These are phyloP conservation scores for Machaerirhynchus nigripectus DNA, from an alignment of 2,113 vertebrate genomes.

Conservation along the genomic window DNA sequence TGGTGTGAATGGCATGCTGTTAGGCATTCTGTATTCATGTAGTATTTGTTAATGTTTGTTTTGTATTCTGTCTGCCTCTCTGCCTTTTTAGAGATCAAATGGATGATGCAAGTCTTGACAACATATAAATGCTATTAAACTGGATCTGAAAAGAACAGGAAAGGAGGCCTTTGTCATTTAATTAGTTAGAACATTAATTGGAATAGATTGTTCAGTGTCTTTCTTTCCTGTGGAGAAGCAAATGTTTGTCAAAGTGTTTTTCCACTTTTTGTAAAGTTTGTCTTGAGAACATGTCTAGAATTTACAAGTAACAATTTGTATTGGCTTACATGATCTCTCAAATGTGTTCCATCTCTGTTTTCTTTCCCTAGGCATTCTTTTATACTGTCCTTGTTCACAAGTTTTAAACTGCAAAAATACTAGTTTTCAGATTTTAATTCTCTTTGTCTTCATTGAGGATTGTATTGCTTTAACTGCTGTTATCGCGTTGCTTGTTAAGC, in stretches of 20 bases:
- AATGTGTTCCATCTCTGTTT: not conserved
- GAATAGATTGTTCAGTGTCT: not conserved
- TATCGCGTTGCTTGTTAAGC: not conserved
- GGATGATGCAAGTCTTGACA: constrained; percentile 7
- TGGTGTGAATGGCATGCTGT: not conserved
- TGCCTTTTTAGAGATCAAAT: constrained; percentile 36
- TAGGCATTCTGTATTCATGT: constrained; percentile 6
- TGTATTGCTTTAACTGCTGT: not conserved
- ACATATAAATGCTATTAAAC: constrained; percentile 31
- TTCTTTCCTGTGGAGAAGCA: not conserved
- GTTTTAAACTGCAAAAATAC: not conserved
- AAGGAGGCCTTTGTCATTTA: not conserved
- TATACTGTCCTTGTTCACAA: not conserved
- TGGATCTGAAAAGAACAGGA: constrained; percentile 10
- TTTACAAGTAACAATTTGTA: not conserved
- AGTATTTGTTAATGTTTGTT: constrained; percentile 31
- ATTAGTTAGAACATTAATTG: constrained; percentile 39
- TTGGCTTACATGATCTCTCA: not conserved
- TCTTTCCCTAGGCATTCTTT: not conserved
- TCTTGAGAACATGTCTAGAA: not conserved
- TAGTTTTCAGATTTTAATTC: not conserved
- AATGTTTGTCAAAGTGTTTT: not conserved
- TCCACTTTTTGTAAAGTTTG: not conserved
- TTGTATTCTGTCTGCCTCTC: constrained; percentile 21
- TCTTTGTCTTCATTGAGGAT: not conserved